Percentiles rank a stretch among this genome's conserved stretches.
Evolutionary conservation across 2,797 vertebrate genomes (phyloP).

Genomic region (Clarias platycephalus): DNA sequence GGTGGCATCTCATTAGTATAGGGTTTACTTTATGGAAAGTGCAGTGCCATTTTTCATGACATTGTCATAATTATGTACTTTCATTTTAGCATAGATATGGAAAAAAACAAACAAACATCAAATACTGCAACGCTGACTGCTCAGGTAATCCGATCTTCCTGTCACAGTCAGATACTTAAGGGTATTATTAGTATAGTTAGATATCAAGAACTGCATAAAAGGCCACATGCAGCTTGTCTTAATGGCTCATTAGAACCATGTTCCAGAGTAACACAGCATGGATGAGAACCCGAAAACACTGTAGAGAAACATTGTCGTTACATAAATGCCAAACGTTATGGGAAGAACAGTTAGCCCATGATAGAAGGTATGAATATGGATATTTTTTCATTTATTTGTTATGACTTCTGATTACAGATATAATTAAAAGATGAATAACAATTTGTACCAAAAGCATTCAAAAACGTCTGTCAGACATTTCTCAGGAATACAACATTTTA

Average conservation of each 20-base stretch:
- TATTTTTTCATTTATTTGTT: not conserved
- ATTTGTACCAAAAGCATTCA: not conserved
- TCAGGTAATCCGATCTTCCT: not conserved
- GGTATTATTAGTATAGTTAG: not conserved
- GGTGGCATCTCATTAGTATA: slow-evolving; percentile 52
- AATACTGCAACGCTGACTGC: slow-evolving; percentile 1
- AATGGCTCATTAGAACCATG: not conserved
- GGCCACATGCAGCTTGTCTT: not conserved
- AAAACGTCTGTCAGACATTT: not conserved
- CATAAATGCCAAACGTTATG: not conserved
- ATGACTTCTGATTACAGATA: not conserved
- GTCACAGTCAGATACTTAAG: slow-evolving; percentile 11
- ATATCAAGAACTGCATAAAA: not conserved
- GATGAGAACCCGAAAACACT: not conserved
- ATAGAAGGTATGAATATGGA: not conserved
- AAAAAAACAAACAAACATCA: slow-evolving; percentile 22
- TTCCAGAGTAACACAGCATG: not conserved
- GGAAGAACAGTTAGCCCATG: not conserved
- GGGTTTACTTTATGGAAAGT: slow-evolving; percentile 43
- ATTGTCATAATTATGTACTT: slow-evolving; percentile 30
- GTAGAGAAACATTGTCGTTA: not conserved
- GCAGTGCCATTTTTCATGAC: slow-evolving; percentile 46
- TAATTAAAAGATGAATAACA: not conserved
- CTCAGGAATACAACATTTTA: not conserved
- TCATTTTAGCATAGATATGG: slow-evolving; percentile 16